Percentiles rank a stretch among this genome's conserved stretches.
Evolutionary conservation across 2,113 vertebrate genomes (phyloP).

Genomic region (Podilymbus podiceps): DNA sequence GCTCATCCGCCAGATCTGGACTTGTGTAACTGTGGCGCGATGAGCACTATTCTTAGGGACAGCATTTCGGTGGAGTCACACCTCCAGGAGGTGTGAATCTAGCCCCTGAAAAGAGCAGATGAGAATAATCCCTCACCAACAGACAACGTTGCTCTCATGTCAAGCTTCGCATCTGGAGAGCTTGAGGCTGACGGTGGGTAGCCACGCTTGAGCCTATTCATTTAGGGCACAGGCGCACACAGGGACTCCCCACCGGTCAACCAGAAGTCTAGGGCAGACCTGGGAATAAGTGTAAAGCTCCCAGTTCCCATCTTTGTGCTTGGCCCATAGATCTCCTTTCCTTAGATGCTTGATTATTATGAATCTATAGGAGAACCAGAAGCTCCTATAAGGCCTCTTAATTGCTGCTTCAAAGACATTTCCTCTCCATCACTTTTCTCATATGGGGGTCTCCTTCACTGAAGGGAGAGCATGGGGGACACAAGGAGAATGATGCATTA

Average conservation of each 20-base stretch:
- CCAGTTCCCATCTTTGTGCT: neutral
- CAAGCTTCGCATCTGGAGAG: neutral
- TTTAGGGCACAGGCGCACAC: neutral
- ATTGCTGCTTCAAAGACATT: neutral
- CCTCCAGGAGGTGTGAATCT: constrained; percentile 45
- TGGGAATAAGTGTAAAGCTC: neutral
- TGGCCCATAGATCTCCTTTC: neutral
- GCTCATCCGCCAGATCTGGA: constrained; percentile 40
- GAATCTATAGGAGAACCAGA: neutral
- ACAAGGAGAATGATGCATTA: neutral
- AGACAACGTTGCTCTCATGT: neutral
- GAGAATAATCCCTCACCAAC: constrained; percentile 49
- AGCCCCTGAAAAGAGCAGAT: constrained; percentile 63
- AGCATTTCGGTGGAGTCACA: constrained; percentile 43
- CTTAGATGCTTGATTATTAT: neutral
- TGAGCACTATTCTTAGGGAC: constrained; percentile 58
- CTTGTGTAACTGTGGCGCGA: constrained; percentile 22
- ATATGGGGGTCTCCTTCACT: neutral
- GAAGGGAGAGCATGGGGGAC: neutral
- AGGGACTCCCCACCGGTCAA: rapidly evolving
- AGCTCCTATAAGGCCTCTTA: neutral
- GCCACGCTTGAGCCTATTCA: neutral
- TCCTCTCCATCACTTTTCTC: neutral
- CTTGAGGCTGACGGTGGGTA: neutral
- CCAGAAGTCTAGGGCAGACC: neutral